Evolutionary conservation across 2,113 vertebrate genomes (phyloP), one percentile per base, ranked within the genome.

Genomic region (Carollia perspicillata): DNA sequence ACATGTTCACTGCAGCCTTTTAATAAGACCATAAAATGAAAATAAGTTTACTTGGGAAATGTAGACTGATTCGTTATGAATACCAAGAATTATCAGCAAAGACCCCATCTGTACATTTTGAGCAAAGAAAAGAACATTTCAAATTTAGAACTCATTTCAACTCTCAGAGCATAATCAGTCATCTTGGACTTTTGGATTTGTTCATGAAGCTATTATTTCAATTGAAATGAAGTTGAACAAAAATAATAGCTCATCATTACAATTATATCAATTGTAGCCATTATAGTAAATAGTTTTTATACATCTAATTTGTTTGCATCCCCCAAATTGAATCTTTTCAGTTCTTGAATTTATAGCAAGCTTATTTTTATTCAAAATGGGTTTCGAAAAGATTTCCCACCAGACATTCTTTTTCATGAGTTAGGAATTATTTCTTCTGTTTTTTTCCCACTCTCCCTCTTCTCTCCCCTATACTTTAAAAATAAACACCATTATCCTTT

Each of bases 261-360:
- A 83, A 95, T 96, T 86, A 85, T 42, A 89, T 80, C 71, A 95
- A 10, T 84, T 96, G 35, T 79, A 89, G 72, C 53, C 51, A 78
- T 95, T 89, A 77, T 3, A 74, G 72, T 65, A 93, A 96, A 93
- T 68, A 75, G 35, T 96, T 96, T 92, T 96, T 74, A 86, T 66
- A 77, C 14, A 84, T 75, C 97, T 95, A 85, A 96, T 96, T 85
- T 96, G 85, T 89, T 96, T 96, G 65, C 60, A 44, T 90, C 60
- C 6, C 81, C 63, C 80, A 95, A 94, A 81, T 94, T 69, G 85
- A 94, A 83, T 90, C 60, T 74, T 63, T 97, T 95, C 58, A 92
- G 68, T 23, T 95, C 63, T 60, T 93, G 69, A 95, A 92, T 93
- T 95, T 44, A 90, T 86, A 66, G n/a, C 35, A 89, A 93, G 53